Percentiles rank a stretch among this genome's conserved stretches.
These are phyloP conservation scores for Pontoporia blainvillei DNA, from an alignment of 2,113 vertebrate species.

Conservation along the genomic window DNA sequence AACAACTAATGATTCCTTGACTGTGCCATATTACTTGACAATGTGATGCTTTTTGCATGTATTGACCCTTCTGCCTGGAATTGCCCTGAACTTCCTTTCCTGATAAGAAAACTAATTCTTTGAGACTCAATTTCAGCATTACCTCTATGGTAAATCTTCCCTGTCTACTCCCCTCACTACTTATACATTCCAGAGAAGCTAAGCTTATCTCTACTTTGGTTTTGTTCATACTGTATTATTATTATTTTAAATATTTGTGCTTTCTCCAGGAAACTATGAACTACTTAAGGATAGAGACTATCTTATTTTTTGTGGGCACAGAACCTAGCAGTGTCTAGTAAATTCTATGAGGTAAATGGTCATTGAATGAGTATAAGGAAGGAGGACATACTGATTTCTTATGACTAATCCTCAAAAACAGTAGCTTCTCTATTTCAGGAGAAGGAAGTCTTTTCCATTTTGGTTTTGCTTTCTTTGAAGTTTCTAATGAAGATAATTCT, in stretches of 20 bases:
- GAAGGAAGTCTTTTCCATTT: not conserved
- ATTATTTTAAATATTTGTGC: not conserved
- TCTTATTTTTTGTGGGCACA: not conserved
- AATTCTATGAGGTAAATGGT: not conserved
- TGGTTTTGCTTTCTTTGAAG: not conserved
- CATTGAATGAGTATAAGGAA: not conserved
- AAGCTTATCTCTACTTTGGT: not conserved
- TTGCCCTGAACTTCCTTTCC: not conserved
- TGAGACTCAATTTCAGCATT: not conserved
- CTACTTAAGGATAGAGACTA: not conserved
- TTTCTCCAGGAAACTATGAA: not conserved
- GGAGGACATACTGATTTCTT: not conserved
- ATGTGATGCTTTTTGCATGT: not conserved
- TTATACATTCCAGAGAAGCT: not conserved
- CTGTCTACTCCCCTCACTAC: no score
- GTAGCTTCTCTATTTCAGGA: not conserved
- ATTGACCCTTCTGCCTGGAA: not conserved
- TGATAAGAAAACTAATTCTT: not conserved
- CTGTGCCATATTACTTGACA: not conserved
- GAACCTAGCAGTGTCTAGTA: not conserved
- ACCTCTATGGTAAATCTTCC: not conserved
- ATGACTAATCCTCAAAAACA: not conserved
- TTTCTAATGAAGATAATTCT: not conserved
- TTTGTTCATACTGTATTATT: not conserved
- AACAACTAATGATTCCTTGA: not conserved